Conservation (phyloP, 2,797 vertebrate species). For the Remorina albescens region DNA sequence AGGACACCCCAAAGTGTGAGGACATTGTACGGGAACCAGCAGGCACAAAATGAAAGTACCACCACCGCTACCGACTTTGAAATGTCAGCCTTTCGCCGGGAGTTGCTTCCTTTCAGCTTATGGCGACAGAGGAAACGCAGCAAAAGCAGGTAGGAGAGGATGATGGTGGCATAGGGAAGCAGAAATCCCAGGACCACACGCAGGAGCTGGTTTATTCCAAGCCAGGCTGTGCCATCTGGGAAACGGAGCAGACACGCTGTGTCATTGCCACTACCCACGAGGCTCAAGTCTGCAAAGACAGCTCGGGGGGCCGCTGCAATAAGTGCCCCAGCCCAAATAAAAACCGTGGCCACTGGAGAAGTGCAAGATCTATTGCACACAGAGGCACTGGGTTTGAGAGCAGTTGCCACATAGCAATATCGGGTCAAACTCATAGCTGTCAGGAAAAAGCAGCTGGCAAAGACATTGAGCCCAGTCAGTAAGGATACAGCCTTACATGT, state of each 20-base stretch:
- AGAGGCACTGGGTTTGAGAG: constrained; percentile 72
- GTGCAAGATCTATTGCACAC: constrained; percentile 61
- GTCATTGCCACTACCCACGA: constrained; percentile 76
- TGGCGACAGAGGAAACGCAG: constrained; percentile 83
- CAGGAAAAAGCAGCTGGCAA: constrained; percentile 86
- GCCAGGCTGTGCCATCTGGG: constrained; percentile 80
- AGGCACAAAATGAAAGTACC: constrained; percentile 85
- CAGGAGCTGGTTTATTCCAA: constrained; percentile 87
- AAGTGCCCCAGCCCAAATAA: constrained; percentile 79
- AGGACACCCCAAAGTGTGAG: constrained; percentile 84
- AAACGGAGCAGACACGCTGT: constrained; percentile 84
- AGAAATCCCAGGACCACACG: constrained; percentile 84
- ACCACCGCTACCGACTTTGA: constrained; percentile 83
- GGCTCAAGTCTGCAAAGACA: constrained; percentile 79
- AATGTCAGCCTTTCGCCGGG: constrained; percentile 64
- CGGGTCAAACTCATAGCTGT: constrained; percentile 84
- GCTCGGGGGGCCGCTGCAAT: constrained; percentile 78
- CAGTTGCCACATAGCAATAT: constrained; percentile 83
- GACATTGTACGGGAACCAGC: constrained; percentile 89
- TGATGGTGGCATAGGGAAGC: constrained; percentile 81
- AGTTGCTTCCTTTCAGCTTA: constrained; percentile 70
- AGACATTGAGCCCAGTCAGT: constrained; percentile 84
- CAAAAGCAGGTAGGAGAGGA: constrained; percentile 83
- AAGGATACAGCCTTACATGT: constrained; percentile 85
- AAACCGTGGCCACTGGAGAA: constrained; percentile 67